Evolutionary conservation across 37 sponge, comb jelly and placozoan genomes (phyloP).

Genomic region (Amphimedon queenslandica): DNA sequence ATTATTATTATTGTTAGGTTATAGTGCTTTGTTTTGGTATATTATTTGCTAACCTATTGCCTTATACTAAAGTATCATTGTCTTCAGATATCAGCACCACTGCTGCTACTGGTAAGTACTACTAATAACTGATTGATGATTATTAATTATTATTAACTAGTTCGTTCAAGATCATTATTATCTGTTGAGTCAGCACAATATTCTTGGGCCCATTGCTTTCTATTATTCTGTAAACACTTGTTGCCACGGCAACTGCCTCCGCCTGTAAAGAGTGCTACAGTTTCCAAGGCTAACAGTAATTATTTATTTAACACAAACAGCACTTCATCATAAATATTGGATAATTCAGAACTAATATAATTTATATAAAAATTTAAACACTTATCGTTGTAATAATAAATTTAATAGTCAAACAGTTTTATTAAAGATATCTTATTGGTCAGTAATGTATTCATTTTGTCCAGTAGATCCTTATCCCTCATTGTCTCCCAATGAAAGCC

Average conservation of each 20-base stretch:
- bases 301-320: too few relatives aligned
- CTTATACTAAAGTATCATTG: slow-evolving; percentile 23
- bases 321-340: too few relatives aligned
- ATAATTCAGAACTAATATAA: too few relatives aligned
- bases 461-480: not conserved
- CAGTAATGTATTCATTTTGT: not conserved
- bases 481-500: not conserved
- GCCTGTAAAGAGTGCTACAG: too few relatives aligned
- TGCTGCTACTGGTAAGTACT: slow-evolving; percentile 24
- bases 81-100: slow-evolving; percentile 17
- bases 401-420: too few relatives aligned
- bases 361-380: too few relatives aligned
- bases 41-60: slow-evolving; percentile 32
- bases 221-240: too few relatives aligned
- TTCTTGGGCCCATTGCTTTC: too few relatives aligned
- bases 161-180: slow-evolving; percentile 51
- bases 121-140: not conserved
- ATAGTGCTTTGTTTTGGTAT: slow-evolving; percentile 68
- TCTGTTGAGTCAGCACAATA: slow-evolving; percentile 26
- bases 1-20: slow-evolving; percentile 14
- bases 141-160: slow-evolving; percentile 14
- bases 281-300: too few relatives aligned
- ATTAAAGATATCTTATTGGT: too few relatives aligned
- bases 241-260: too few relatives aligned
- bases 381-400: too few relatives aligned